These are phyloP conservation scores for Halcyon malimbica DNA, from an alignment of 2,113 vertebrate genomes.

Conservation along the genomic window DNA sequence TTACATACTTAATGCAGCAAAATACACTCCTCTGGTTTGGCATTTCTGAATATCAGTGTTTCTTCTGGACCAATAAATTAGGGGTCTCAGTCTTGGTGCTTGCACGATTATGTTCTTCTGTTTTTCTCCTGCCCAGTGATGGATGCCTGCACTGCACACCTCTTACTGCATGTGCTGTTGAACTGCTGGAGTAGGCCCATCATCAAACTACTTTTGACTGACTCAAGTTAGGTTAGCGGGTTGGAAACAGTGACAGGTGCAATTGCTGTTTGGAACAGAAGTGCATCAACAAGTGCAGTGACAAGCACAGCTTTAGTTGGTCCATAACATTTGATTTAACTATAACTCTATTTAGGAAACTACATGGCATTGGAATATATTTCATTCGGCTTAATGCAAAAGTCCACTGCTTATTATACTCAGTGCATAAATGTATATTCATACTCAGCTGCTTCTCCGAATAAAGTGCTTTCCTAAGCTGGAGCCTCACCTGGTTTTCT, in stretches of 20 bases:
- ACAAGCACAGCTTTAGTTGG: not conserved
- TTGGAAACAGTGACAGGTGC: not conserved
- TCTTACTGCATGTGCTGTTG: not conserved
- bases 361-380: not conserved
- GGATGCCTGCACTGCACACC: rapidly evolving
- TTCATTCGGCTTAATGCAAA: not conserved
- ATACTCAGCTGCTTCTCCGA: not conserved
- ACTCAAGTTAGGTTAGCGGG: not conserved
- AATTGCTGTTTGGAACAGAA: not conserved
- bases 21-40: not conserved
- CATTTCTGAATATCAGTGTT: rapidly evolving
- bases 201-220: not conserved
- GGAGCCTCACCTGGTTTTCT: not conserved
- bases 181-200: not conserved
- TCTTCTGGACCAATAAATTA: not conserved
- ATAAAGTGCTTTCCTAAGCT: not conserved
- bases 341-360: not conserved
- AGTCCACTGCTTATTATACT: not conserved
- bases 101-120: not conserved
- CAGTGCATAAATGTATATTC: not conserved
- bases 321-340: not conserved
- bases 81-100: not conserved
- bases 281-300: not conserved
- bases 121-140: not conserved
- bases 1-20: not conserved